Evolutionary conservation across 2,888 invertebrate species (phyloP), one percentile per base, ranked within the genome.

Genomic region (Globia sparganii): DNA sequence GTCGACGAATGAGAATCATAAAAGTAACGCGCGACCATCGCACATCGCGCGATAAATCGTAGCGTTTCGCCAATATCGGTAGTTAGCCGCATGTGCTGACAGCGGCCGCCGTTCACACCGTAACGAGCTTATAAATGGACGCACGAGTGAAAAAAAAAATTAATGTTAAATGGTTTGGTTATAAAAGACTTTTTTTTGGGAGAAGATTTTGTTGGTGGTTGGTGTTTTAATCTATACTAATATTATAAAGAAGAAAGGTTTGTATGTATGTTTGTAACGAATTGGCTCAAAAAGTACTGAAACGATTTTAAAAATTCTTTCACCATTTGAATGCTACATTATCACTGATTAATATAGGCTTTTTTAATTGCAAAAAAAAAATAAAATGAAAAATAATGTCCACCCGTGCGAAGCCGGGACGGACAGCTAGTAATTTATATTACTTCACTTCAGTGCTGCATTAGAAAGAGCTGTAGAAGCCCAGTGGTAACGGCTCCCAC

Each of bases 71-170:
- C 76, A 77, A 88, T 87, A 85, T 79, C 85, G 88, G 78, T 70
- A 79, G 82, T 77, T 82, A 83, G 79, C 75, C 72, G 81, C 85
- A 84, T 81, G 77, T 88, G 88, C 72, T 74, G 88, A 83, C 84
- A 77, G 78, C 61, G 76, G 72, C 65, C 68, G 70, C 62, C 72
- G 28, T 40, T 80, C 67, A 85, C 80, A 88, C 85, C 70, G 71
- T 66, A 77, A 61, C 78, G 71, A 75, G 31, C 72, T 13, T 28
- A n/a, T 25, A 49, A 78, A 79, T 25, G 31, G 11, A 31, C 5
- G 21, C 15, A 4, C 18, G 4, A n/a, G 5, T 49, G 31, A 31
- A 49, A n/a, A 83, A 83, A 53, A 53, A 37, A 65, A 62, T 6
- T 0, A 9, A 34, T 46, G 34, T 37, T 37, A 66, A 15, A 37